These are phyloP conservation scores for Lampris megalopsis DNA, from an alignment of 2,113 vertebrate species.

Conservation along the genomic window DNA sequence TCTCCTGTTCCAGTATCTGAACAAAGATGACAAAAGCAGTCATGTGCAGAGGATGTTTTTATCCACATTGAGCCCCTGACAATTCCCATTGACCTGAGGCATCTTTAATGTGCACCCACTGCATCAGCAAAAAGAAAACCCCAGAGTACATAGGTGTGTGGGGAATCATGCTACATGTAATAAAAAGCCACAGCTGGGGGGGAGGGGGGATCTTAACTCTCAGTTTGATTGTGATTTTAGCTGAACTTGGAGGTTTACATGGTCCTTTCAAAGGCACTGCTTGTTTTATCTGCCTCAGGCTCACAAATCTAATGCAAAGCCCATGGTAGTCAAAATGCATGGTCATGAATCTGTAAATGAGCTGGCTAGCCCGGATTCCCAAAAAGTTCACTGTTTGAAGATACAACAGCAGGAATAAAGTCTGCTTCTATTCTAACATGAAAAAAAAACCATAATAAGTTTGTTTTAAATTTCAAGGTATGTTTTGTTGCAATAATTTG, in stretches of 20 bases:
- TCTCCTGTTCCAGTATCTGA: constrained; percentile 61
- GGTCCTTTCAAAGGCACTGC: background rate
- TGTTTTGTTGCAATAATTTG: constrained; percentile 19
- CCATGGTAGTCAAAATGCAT: background rate
- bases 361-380: background rate
- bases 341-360: constrained; percentile 16
- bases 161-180: background rate
- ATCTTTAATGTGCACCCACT: constrained; percentile 43
- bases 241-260: no score
- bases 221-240: no score
- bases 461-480: constrained; percentile 8
- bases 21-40: constrained; percentile 46
- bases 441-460: background rate
- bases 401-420: background rate
- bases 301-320: background rate
- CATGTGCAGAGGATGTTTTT: constrained; percentile 60
- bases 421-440: background rate
- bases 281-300: background rate
- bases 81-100: constrained; percentile 41
- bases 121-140: constrained; percentile 34
- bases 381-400: background rate
- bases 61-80: constrained; percentile 44
- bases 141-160: constrained; percentile 1
- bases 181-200: no score
- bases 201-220: no score